Evolutionary conservation across 2,113 vertebrate genomes (phyloP), one percentile per base, ranked within the genome.

Genomic region (Sebastes schlegelii): DNA sequence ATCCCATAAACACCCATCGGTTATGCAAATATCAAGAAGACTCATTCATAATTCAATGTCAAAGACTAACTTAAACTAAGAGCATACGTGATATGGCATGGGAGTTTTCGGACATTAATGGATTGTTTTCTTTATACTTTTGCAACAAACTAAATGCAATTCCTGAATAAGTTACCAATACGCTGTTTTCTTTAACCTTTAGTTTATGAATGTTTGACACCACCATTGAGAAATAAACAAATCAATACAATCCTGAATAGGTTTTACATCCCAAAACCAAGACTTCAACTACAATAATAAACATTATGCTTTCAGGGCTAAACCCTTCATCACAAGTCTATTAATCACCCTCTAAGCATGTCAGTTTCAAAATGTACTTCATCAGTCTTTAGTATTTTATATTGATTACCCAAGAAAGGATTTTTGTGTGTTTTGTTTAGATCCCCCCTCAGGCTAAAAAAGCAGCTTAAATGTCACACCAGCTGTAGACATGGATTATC

Each of bases 381-480:
- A 14, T 19, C 9, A 43, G 9, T n/a, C 16, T 49, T 42, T 1
- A 40, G 1, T 21, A 49, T 40, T 10, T 49, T 6, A 26, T 7
- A 48, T 34, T 1, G 64, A 73, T 57, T 62, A 42, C 17, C 55
- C 2, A 43, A 54, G 5, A 81, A 64, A 58, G 48, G 46, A 51
- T 76, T 70, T 45, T 3, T 14, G 4, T 69, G 34, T 23, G 62
- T 54, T 52, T 57, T n/a, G 14, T 67, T 60, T 12, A 40, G 9
- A 54, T 85, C n/a, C 45, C 19, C 58, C 34, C 4, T 34, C 34
- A 34, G 34, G 34, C 34, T 34, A 34, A 61, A 10, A 73, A 55
- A 63, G 10, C 43, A 68, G 0, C 12, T 4, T 62, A 55, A 88
- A 84, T 79, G 65, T 86, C 80, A 77, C 17, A 40, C 16, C 34